phyloP scores from a whole-genome alignment of 2,797 vertebrate species.

The Oreonectes daqikongensis region DNA sequence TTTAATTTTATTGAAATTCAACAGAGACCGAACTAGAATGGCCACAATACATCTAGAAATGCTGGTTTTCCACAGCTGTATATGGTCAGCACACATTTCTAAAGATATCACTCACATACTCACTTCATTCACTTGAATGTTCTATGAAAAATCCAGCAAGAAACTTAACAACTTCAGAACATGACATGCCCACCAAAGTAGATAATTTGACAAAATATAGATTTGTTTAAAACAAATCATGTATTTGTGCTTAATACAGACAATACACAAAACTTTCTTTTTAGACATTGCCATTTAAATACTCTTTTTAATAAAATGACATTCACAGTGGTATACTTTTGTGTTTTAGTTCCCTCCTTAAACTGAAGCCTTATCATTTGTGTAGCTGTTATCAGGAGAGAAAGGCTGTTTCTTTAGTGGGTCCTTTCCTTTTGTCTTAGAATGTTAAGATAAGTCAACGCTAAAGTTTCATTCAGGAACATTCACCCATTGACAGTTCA shows the following conservation, averaged over 20 bases:
- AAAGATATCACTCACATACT: no score
- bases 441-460: constrained; percentile 27
- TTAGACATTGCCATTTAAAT: background rate
- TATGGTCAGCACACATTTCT: no score
- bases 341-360: constrained; percentile 32
- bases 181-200: no score
- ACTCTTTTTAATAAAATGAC: background rate
- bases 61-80: no score
- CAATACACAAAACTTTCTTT: background rate
- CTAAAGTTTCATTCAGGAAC: constrained; percentile 1
- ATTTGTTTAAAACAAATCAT: background rate
- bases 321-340: background rate
- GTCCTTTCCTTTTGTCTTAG: constrained; percentile 1
- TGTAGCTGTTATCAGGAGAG: constrained; percentile 46
- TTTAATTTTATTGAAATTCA: no score
- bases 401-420: background rate
- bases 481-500: background rate
- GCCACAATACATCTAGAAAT: no score
- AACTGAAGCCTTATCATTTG: constrained; percentile 45
- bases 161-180: no score
- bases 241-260: background rate
- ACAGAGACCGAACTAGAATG: no score
- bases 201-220: background rate
- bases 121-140: no score
- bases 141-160: background rate